Percentiles rank a stretch among this genome's conserved stretches.
These are phyloP conservation scores for Orgyia antiqua DNA, from an alignment of 2,888 invertebrate species.

Conservation along the genomic window DNA sequence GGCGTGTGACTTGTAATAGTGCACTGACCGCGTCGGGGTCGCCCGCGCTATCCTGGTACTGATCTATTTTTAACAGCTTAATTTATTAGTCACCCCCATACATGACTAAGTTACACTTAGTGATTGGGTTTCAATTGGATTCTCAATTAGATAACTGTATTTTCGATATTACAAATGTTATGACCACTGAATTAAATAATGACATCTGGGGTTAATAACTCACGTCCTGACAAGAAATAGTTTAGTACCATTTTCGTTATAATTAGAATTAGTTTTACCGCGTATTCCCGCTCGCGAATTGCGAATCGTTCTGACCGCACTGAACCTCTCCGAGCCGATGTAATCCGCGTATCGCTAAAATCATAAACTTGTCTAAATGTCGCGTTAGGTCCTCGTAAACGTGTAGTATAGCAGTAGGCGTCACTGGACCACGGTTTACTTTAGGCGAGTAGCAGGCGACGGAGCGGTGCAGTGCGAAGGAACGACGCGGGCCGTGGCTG, in stretches of 20 bases:
- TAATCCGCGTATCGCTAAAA: constrained; percentile 37
- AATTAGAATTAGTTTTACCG: constrained; percentile 56
- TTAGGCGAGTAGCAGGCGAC: constrained; percentile 46
- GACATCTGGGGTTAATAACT: too few species aligned
- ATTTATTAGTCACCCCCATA: constrained; percentile 19
- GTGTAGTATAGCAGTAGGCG: constrained; percentile 42
- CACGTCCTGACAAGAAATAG: constrained; percentile 47
- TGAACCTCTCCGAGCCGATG: constrained; percentile 66
- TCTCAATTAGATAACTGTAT: too few species aligned
- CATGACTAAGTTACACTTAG: constrained; percentile 17
- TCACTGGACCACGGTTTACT: constrained; percentile 36
- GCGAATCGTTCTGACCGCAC: constrained; percentile 68
- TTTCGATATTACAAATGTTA: too few species aligned
- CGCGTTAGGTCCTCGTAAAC: constrained; percentile 38
- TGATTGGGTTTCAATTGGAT: too few species aligned
- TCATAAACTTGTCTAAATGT: constrained; percentile 26
- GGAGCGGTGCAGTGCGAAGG: constrained; percentile 72
- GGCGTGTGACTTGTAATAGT: constrained; percentile 70
- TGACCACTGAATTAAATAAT: too few species aligned
- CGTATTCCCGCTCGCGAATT: constrained; percentile 57
- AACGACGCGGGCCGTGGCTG: constrained; percentile 61
- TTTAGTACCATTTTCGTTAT: constrained; percentile 59
- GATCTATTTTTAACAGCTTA: constrained; percentile 60
- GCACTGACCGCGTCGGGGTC: constrained; percentile 73
- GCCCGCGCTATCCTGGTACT: constrained; percentile 62